A percentile compares a stretch with the other conserved stretches of the same genome.
Evolutionary conservation across 2,113 vertebrate genomes (phyloP).

Genomic region (Lipophrys pholis): DNA sequence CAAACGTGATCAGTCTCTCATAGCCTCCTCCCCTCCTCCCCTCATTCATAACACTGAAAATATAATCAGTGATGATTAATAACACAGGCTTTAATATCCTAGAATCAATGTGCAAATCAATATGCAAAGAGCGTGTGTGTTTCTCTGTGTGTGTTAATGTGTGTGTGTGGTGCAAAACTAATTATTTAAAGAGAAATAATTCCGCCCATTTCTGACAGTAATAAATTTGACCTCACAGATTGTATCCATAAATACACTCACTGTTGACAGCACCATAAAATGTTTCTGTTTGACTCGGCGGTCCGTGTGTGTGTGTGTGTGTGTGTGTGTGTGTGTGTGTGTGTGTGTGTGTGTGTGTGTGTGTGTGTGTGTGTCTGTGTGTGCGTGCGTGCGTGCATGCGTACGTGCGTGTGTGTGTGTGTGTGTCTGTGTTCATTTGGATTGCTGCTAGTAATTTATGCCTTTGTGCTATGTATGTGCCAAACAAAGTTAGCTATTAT

Average conservation of each 20-base stretch:
- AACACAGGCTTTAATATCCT: constrained; percentile 56
- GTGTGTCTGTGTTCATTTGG: not conserved
- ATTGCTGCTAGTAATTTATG: constrained; percentile 10
- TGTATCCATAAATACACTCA: constrained; percentile 57
- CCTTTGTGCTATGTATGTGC: not conserved
- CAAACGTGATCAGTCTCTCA: constrained; percentile 20
- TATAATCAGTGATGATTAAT: constrained; percentile 68
- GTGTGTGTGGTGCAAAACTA: constrained; percentile 39
- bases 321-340: not conserved
- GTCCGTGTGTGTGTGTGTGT: not conserved
- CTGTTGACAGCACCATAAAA: constrained; percentile 30
- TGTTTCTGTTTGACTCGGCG: constrained; percentile 39
- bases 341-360: not conserved
- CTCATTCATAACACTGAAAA: constrained; percentile 52
- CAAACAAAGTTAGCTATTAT: constrained; percentile 44
- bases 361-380: not conserved
- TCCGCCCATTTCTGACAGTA: constrained; percentile 50
- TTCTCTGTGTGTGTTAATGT: not conserved
- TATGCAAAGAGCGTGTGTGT: constrained; percentile 34
- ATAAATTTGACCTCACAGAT: constrained; percentile 55
- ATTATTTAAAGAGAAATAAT: constrained; percentile 65
- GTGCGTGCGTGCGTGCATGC: not conserved
- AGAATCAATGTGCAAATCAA: constrained; percentile 59
- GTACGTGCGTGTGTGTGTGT: not conserved
- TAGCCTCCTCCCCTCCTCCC: constrained; percentile 7